Evolutionary conservation across 2,113 vertebrate genomes (phyloP), one percentile per base, ranked within the genome.

Genomic region (Formicarius rufipectus): DNA sequence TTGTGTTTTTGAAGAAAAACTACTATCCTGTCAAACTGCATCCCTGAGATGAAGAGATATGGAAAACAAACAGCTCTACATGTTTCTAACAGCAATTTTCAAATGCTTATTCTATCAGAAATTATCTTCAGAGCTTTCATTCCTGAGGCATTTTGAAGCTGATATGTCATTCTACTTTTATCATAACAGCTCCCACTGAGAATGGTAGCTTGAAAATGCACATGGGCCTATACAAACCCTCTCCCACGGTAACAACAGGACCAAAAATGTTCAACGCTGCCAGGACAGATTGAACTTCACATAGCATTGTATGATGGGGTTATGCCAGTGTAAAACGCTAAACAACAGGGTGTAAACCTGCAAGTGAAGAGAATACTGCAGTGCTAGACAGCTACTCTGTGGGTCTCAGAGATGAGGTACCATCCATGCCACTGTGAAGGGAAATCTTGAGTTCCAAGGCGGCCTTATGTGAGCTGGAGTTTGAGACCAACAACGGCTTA

Each of bases 1-100:
- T 82, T 76, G 69, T 72, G 17, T 64, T 94, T 81, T n/a, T 93
- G 44, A 89, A 82, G 62, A 79, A 87, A 92, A 95, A 93, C 56
- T 60, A 69, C 79, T 64, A 72, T 39, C 56, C 86, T 96, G 88
- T 92, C 95, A 90, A 90, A 69, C 28, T 49, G 6, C 30, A 84
- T 73, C 42, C 21, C 53, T 78, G 76, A 84, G 53, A 90, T 76
- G n/a, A 92, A 92, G 74, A 87, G 66, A 7, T 88, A 87, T 81
- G 68, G 82, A 87, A 95, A 96, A 40, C 79, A 93, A 92, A 89
- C 49, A 68, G 31, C 84, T 92, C 42, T 69, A 40, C 23, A 7
- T 77, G 25, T 68, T 87, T 82, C n/a, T 84, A 90, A 78, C 33
- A 75, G 64, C 27, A n/a, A 19, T 49, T 45, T 40, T 62, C 50